phyloP scores from a whole-genome alignment of 2,888 invertebrate species.

The Lasioglossum figueresi region DNA sequence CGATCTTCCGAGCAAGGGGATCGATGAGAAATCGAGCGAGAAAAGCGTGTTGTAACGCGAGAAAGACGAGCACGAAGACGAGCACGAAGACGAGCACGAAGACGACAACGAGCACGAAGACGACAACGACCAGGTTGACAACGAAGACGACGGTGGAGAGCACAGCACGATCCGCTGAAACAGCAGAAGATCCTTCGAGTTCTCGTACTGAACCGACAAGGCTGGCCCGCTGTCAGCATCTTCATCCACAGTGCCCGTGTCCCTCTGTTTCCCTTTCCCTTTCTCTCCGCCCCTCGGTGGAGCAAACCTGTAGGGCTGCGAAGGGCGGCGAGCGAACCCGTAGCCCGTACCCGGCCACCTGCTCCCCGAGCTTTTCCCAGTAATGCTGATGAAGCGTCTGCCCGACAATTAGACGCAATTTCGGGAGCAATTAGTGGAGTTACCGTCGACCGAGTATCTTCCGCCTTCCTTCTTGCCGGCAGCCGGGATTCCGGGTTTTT shows the following conservation, averaged over 20 bases:
- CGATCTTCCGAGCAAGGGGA: background rate
- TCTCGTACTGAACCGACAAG: slow-evolving; percentile 42
- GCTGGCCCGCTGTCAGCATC: slow-evolving; percentile 47
- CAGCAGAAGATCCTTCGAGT: slow-evolving; percentile 51
- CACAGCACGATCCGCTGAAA: slow-evolving; percentile 68
- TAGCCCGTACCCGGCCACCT: slow-evolving; percentile 36
- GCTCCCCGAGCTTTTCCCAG: slow-evolving; percentile 52
- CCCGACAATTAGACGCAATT: slow-evolving; percentile 71
- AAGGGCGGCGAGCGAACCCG: background rate
- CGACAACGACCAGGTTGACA: background rate
- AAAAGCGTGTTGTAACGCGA: slow-evolving; percentile 41
- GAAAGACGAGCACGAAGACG: slow-evolving; percentile 14
- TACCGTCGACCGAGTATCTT: slow-evolving; percentile 53
- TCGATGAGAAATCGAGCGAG: slow-evolving; percentile 7
- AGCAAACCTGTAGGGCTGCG: slow-evolving; percentile 12
- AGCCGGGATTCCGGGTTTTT: slow-evolving; percentile 26
- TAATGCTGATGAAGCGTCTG: slow-evolving; percentile 72
- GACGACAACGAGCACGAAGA: background rate
- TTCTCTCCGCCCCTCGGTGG: background rate
- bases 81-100: too few species aligned
- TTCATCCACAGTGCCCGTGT: slow-evolving; percentile 19
- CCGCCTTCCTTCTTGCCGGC: slow-evolving; percentile 27
- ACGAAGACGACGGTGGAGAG: slow-evolving; percentile 26
- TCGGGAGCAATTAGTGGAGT: slow-evolving; percentile 65
- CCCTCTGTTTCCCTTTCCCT: slow-evolving; percentile 16